A percentile compares a stretch with the other conserved stretches of the same genome.
Evolutionary conservation across 2,797 vertebrate genomes (phyloP).

Genomic region (Perdix hodgsoniae): DNA sequence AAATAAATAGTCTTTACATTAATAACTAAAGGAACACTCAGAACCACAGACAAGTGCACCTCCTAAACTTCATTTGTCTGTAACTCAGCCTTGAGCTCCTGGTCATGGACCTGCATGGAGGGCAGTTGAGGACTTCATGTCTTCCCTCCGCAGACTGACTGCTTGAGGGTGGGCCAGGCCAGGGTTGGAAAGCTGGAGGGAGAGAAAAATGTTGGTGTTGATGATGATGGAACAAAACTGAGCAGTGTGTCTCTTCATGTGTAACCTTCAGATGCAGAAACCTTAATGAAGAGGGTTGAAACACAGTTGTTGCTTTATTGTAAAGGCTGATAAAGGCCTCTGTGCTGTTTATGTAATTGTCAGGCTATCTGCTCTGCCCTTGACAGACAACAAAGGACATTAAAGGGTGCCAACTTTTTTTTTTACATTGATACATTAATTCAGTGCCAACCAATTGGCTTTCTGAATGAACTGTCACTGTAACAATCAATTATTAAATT

Average conservation of each 20-base stretch:
- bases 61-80: neutral
- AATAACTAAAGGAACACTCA: too few relatives aligned
- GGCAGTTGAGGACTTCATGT: neutral
- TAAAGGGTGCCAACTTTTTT: slow-evolving; percentile 3
- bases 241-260: neutral
- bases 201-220: neutral
- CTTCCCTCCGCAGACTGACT: rapidly evolving
- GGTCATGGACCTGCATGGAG: neutral
- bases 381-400: slow-evolving; percentile 46
- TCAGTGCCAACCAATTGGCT: neutral
- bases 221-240: neutral
- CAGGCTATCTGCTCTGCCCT: slow-evolving; percentile 41
- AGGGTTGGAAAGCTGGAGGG: neutral
- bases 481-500: slow-evolving; percentile 61
- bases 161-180: neutral
- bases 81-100: neutral
- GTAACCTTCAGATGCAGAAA: neutral
- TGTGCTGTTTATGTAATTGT: neutral
- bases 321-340: slow-evolving; percentile 41
- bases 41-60: neutral
- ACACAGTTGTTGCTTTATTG: neutral
- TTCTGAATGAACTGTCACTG: neutral
- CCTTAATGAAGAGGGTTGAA: neutral
- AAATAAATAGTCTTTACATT: neutral
- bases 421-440: slow-evolving; percentile 2